A percentile compares a stretch with the other conserved stretches of the same genome.
Evolutionary conservation across 2,113 vertebrate genomes (phyloP).

Genomic region (Paralichthys olivaceus): DNA sequence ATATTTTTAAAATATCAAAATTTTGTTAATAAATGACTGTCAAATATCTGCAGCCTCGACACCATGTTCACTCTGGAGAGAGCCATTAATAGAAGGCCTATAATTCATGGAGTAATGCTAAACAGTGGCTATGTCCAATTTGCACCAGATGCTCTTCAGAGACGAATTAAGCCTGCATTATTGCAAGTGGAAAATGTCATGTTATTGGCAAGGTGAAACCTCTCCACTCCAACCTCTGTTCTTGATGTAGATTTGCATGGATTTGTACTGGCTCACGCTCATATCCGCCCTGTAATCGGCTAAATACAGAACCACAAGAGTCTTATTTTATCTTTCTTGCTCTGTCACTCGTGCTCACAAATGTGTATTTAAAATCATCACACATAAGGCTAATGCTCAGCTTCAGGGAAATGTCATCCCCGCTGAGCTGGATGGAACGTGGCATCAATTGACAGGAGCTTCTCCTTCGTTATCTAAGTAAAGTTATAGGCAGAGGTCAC

Average conservation of each 20-base stretch:
- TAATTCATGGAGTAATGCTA: conserved; percentile 58
- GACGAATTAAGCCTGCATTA: conserved; percentile 71
- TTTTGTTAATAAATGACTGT: conserved; percentile 33
- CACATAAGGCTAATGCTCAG: conserved; percentile 13
- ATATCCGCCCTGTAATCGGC: conserved; percentile 66
- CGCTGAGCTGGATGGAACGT: background rate
- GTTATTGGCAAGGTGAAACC: conserved; percentile 75
- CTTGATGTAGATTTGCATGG: conserved; percentile 48
- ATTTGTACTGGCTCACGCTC: conserved; percentile 62
- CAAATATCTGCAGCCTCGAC: conserved; percentile 18
- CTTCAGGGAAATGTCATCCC: conserved; percentile 1
- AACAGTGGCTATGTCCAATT: conserved; percentile 75
- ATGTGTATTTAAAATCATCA: conserved; percentile 29
- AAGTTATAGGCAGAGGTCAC: conserved; percentile 30
- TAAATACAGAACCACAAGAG: conserved; percentile 44
- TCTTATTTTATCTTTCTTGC: conserved; percentile 44
- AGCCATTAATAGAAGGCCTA: conserved; percentile 56
- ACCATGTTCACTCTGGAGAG: conserved; percentile 29
- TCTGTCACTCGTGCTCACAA: conserved; percentile 24
- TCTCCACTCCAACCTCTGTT: conserved; percentile 49
- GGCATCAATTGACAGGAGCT: conserved; percentile 40
- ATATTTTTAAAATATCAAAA: conserved; percentile 19
- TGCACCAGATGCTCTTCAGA: conserved; percentile 74
- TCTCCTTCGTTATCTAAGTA: conserved; percentile 38
- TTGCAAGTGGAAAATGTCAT: conserved; percentile 77